Evolutionary conservation across 2,888 invertebrate species (phyloP), one percentile per base, ranked within the genome.

Genomic region (Lydus trimaculatus): DNA sequence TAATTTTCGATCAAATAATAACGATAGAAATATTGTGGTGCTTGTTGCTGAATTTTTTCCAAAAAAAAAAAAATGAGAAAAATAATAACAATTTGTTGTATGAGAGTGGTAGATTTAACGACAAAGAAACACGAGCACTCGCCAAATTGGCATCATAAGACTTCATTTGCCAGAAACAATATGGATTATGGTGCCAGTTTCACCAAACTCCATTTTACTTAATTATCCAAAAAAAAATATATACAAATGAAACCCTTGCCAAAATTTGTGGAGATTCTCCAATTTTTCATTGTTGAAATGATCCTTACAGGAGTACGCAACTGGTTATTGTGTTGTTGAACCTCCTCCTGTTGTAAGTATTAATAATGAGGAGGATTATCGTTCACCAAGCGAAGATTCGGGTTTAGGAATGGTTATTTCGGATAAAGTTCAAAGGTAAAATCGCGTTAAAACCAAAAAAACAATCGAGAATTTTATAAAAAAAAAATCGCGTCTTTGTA

Each of bases 371-470:
- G 87, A 88, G 86, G 91, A 91, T 84, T 91, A 91, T 84, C 91
- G 93, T 85, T 94, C 95, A 83, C 95, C 96, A 79, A 95, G 95
- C 86, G 96, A 96, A 88, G 96, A 96, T 91, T 96, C 96, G 87
- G 96, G 96, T 84, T 92, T 97, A 86, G 96, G 96, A 86, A 91
- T 95, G 87, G 94, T 93, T 85, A 89, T 91, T 85, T 89, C 90
- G 82, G 92, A 92, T 87, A 89, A 90, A 82, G 86, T 87, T 84
- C 89, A 89, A 89, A 91, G 92, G 92, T 91, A 87, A 84, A 83
- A 79, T 69, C 52, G 68, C 72, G 69, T 63, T 67, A 68, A 70
- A 70, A 72, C 39, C 6, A 23, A 8, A 23, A 7, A 43, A 48
- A 25, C 5, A 62, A 28, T 13, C 17, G 17, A 13, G n/a, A 31